Base-by-base conservation (phyloP, 1,140 invertebrate genomes). In the Cyclina sinensis region DNA sequence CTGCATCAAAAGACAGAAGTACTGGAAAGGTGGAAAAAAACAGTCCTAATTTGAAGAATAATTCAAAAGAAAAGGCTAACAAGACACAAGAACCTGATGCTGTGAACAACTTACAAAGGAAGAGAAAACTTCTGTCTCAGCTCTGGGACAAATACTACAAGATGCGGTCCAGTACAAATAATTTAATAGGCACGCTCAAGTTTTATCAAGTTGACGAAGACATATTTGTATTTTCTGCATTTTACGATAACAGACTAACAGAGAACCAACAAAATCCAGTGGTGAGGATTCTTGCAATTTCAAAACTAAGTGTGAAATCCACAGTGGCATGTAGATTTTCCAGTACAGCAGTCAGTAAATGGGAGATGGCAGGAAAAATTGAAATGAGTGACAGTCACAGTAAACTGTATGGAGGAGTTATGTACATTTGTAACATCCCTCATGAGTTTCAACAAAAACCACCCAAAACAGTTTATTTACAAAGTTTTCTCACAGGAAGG, bases 321-420 rank as follows among this genome's bases (percentile, higher is more conserved):
- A 88, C 27, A 59, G 21, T 82, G 9, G 35, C 73, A 30, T 82
- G 78, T 30, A 54, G 35, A 18, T 82, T 73, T 78, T 32, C 51
- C 0, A 46, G 76, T 68, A 48, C 27, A 24, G 11, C 57, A 27
- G 18, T 16, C 30, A n/a, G 35, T 70, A 32, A 51, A 51, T 83
- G 86, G 80, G 51, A 59, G 0, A 37, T 54, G 4, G 79, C 78
- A 32, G 27, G 3, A 16, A 81, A 54, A 76, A 30, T 46, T 2
- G 86, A 76, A 62, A 70, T 88, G 68, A 57, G 86, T 76, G 86
- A 88, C 27, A 88, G 73, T 54, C 86, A 88, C 76, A 65, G 30
- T 24, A 88, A 88, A 76, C 27, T 18, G 0, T 83, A 59, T 62
- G 86, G 86, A 30, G 86, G 86, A 54, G 51, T 88, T 21, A 68